Conservation (phyloP, 1,140 invertebrate species). For the Neotoxoptera formosana region DNA sequence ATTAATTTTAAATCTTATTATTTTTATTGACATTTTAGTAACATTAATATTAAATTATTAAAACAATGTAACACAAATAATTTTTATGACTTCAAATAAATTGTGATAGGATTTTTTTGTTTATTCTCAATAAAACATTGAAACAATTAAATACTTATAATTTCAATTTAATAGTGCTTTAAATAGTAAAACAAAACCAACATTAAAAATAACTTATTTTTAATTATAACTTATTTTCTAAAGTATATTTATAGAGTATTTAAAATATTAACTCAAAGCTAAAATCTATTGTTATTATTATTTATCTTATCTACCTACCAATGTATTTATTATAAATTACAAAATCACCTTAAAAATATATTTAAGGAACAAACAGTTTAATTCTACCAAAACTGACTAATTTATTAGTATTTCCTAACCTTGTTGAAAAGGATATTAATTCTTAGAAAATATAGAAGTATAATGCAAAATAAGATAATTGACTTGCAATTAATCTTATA, state of each 20-base stretch:
- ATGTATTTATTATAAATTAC: background rate
- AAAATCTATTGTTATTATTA: background rate
- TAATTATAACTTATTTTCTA: background rate
- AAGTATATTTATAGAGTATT: background rate
- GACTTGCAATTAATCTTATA: background rate
- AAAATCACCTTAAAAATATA: background rate
- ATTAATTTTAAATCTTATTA: background rate
- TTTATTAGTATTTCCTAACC: background rate
- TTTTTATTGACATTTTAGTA: background rate
- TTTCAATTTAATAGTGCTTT: background rate
- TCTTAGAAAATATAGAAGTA: background rate
- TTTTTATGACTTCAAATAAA: background rate
- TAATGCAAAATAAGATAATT: background rate
- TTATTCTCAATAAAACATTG: background rate
- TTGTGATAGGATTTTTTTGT: background rate
- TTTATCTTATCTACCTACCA: background rate
- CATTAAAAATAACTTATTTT: background rate
- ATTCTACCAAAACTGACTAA: background rate
- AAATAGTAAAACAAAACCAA: background rate
- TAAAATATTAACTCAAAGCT: background rate
- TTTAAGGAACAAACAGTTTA: background rate
- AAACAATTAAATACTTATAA: background rate
- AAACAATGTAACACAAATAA: too few relatives aligned
- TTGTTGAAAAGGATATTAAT: background rate
- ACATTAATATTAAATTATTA: background rate